Base-by-base conservation (phyloP, 2,888 invertebrate species). In the Cerceris rybyensis region DNA sequence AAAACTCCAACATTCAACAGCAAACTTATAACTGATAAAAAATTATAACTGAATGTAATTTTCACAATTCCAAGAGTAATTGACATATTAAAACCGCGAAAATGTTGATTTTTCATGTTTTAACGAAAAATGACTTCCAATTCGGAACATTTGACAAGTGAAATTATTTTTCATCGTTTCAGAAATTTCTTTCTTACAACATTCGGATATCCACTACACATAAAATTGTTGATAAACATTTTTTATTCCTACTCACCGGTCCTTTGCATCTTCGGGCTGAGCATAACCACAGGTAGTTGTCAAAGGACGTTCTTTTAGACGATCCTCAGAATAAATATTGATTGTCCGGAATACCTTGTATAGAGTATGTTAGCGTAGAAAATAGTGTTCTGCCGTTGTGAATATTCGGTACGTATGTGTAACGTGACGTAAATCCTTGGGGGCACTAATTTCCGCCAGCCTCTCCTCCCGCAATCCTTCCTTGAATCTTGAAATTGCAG, bases 231-330 rank as follows among this genome's bases (percentile, higher is more conserved):
- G 8, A 52, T n/a, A 52, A 14, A 52, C 16, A 17, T 49, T 9
- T 60, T 9, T 0, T 14, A 49, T 39, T 1, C 9, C 2, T 50
- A 85, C 87, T 90, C 69, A 91, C 91, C 91, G 43, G 96, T 95
- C 84, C 97, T 95, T 94, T 97, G 97, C 95, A 97, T 97, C 93
- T 96, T 96, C 41, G 96, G 96, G 90, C 96, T 96, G 89, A 96
- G 93, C 96, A 96, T 96, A 83, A 79, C 84, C 71, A 50, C 74
- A 69, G 60, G 49, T 70, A 54, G 65, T 61, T 70, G 64, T n/a
- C 52, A 50, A 63, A 57, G 43, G 41, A 2, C 42, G 50, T 14
- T 71, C 58, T 55, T 54, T 11, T 13, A 60, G 66, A 65, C 67
- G 70, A 78, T 71, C 61, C 65, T 17, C 70, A 58, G 61, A 69